Evolutionary conservation across 2,113 vertebrate genomes (phyloP), one percentile per base, ranked within the genome.

Genomic region (Aptenodytes patagonicus): DNA sequence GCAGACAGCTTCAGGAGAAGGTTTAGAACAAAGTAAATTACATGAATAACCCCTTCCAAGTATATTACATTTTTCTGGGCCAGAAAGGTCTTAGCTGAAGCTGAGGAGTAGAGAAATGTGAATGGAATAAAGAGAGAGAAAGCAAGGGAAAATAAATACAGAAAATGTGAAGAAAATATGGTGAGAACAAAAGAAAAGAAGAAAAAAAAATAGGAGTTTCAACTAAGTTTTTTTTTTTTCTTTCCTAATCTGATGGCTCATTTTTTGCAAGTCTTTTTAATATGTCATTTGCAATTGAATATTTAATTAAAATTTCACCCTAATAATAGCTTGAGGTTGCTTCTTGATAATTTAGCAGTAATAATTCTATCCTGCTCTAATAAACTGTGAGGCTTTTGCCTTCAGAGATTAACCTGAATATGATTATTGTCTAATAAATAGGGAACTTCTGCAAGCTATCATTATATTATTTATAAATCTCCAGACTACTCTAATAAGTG

Each of bases 231-330:
- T 46, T 54, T 80, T 80, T 60, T 83, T 65, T 61, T 29, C 2
- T 32, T 24, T 87, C 31, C 26, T 87, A 58, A 73, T 87, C 29
- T 93, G 68, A 62, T 86, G 26, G 14, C 8, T 92, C 5, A 2
- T 70, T 88, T 95, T 68, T 77, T 83, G 9, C 29, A 62, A 58
- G 20, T 73, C 64, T 83, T 92, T 70, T 82, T 68, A 49, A 81
- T 60, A 40, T 78, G 38, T 92, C 28, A 62, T 84, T 96, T 84
- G 44, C 83, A 90, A 89, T 71, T 18, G 60, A 87, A 79, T 87
- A 81, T 84, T 97, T 84, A 82, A 87, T 95, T 90, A 89, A 95
- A 90, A 81, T 82, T 89, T 95, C 38, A 92, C 83, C 32, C 25
- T 68, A 86, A 7, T 76, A 73, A 61, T 69, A 91, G 52, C 72